These are phyloP conservation scores for Trichosurus vulpecula DNA, from an alignment of 2,797 vertebrate species.

Conservation along the genomic window DNA sequence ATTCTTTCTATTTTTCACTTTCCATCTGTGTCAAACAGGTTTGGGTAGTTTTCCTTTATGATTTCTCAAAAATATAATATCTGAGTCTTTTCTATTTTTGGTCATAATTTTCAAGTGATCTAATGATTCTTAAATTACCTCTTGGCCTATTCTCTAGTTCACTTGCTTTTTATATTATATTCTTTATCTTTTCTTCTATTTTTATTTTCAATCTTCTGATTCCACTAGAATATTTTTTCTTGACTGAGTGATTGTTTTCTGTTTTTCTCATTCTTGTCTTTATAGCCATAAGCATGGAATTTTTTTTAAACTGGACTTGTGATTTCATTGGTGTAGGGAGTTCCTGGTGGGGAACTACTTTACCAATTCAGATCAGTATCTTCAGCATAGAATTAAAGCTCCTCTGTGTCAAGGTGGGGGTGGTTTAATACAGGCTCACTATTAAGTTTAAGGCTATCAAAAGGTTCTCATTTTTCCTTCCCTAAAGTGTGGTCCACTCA, in stretches of 20 bases:
- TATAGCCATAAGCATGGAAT: neutral
- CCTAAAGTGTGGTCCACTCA: neutral
- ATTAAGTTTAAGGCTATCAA: neutral
- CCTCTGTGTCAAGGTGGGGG: neutral
- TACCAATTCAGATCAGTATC: neutral
- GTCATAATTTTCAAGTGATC: neutral
- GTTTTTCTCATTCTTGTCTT: neutral
- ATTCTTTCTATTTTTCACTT: neutral
- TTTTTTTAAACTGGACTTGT: neutral
- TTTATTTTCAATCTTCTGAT: neutral
- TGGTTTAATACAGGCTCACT: neutral
- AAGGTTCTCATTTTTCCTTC: neutral
- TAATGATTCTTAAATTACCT: neutral
- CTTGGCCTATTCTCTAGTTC: neutral
- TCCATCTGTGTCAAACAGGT: neutral
- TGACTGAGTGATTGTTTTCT: neutral
- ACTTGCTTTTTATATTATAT: neutral
- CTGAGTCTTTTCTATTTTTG: neutral
- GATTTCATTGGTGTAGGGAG: neutral
- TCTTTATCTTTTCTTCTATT: neutral
- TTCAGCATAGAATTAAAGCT: neutral
- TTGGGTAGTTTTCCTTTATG: neutral
- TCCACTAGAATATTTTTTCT: neutral
- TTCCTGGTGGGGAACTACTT: neutral
- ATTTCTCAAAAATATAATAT: neutral